Base-by-base conservation (phyloP, 2,797 vertebrate genomes). In the Danio tinwini region DNA sequence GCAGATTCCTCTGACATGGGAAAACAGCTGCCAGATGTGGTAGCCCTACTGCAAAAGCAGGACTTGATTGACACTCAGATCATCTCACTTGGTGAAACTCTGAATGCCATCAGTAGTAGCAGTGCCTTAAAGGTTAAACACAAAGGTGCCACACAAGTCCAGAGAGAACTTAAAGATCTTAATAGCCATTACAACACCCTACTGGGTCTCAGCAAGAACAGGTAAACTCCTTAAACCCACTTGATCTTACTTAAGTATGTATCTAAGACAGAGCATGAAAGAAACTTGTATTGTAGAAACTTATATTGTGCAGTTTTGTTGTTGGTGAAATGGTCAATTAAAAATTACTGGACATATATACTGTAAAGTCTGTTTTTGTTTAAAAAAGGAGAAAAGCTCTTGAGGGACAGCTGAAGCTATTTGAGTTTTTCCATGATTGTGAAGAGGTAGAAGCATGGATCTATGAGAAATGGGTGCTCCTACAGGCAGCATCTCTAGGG, bases 401-500 rank as follows among this genome's bases (percentile, higher is more conserved):
- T 81, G 94, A 96, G 87, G 92, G 92, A 19, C 89, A 92, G 84
- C 70, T 95, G 71, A 91, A 89, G 81, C 83, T 94, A 40, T 95
- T 93, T 84, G 94, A 96, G 87, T 95, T 97, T 86, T 92, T 96
- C 84, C 85, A 86, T 63, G 92, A 94, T 85, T 95, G 95, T 83
- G 96, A 96, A 82, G 96, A 97, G 74, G 85, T 95, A 73, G 93
- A 96, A 88, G 85, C 85, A 0, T 97, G 96, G 96, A 82, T 97
- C 49, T 93, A 89, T 53, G 95, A 97, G 61, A 92, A 86, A 74
- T 89, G 90, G 90, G 85, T 94, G 78, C 81, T 90, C 49, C 85
- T 95, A 75, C 93, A 93, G 82, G 89, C 79, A 0, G 83, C 86
- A 5, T 87, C 88, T 5, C 89, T 92, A 7, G 94, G 94, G 16